phyloP scores from a whole-genome alignment of 2,113 vertebrate genomes.

The Sigmodon hispidus region DNA sequence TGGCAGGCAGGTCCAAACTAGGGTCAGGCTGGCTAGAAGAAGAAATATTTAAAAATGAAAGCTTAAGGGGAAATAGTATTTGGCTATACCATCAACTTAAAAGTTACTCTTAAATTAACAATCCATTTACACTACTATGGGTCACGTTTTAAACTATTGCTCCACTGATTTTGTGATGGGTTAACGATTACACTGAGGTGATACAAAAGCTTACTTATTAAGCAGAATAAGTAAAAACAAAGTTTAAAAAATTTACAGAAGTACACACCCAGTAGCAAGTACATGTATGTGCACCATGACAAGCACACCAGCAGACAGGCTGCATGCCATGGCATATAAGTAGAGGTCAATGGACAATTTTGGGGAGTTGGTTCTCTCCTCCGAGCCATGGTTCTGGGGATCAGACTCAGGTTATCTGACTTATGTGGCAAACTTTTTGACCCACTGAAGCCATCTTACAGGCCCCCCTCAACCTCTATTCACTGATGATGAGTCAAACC shows the following conservation, averaged over 20 bases:
- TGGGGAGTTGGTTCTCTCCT: not conserved
- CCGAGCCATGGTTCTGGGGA: not conserved
- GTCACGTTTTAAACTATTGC: slow-evolving; percentile 15
- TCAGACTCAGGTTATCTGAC: not conserved
- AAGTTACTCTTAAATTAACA: slow-evolving; percentile 2
- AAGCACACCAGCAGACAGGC: not conserved
- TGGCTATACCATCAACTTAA: not conserved
- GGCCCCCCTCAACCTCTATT: not conserved
- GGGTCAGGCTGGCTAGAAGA: too few relatives aligned
- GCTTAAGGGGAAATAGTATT: not conserved
- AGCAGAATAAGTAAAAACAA: not conserved
- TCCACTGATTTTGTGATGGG: slow-evolving; percentile 22
- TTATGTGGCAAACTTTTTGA: not conserved
- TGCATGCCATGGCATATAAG: not conserved
- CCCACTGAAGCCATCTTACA: not conserved
- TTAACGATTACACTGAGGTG: not conserved
- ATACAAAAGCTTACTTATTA: slow-evolving; percentile 27
- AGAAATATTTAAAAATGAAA: not conserved
- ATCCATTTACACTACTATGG: slow-evolving; percentile 36
- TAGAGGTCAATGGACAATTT: not conserved
- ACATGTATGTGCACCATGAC: not conserved
- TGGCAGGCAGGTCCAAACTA: too few relatives aligned
- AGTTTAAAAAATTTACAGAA: not conserved
- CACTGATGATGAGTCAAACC: too few relatives aligned
- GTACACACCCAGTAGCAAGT: not conserved